Base-by-base conservation (phyloP, 1,140 invertebrate genomes). In the Drosophila equinoxialis region DNA sequence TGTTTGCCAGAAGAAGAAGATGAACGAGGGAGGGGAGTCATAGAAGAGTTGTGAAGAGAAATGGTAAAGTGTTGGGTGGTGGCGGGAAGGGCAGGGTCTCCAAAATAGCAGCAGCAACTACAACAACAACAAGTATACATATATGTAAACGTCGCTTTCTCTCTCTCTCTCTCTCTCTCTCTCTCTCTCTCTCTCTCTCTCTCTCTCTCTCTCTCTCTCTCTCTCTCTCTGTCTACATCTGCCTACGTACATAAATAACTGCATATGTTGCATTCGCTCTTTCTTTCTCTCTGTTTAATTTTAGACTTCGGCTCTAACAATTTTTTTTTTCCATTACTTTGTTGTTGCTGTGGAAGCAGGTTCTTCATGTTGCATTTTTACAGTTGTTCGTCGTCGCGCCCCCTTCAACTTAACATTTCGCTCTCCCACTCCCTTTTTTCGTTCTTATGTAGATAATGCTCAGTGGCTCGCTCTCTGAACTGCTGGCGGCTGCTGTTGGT, bases 241-340 rank as follows among this genome's bases (percentile, higher is more conserved):
- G 60, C 62, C 64, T 74, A 62, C 72, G 76, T 82, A 75, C 72
- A 83, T 82, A 75, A 78, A 78, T 78, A 86, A 87, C 83, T 86
- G 82, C 82, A 86, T 87, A 71, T 76, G 79, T 74, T 77, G 80
- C 84, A 79, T 68, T 79, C 69, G 54, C 17, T 64, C 71, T 66
- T 62, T 48, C 13, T 79, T 81, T 83, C 51, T 62, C 26, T 58
- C 65, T 48, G 13, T 79, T 81, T 86, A 79, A 86, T 85, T 86
- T 86, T 86, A 81, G 79, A 86, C 67, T 84, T 67, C 69, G 77
- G 65, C 57, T 80, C 77, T 83, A 67, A 77, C 77, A 71, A 77
- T 83, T 80, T 83, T 66, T 87, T 87, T 17, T 82, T 84, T 84
- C 59, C 77, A 78, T 90, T 77, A 84, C 71, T 78, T 89, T 80